Evolutionary conservation across 2,888 invertebrate genomes (phyloP).

Genomic region (Rhabditoides inermis): DNA sequence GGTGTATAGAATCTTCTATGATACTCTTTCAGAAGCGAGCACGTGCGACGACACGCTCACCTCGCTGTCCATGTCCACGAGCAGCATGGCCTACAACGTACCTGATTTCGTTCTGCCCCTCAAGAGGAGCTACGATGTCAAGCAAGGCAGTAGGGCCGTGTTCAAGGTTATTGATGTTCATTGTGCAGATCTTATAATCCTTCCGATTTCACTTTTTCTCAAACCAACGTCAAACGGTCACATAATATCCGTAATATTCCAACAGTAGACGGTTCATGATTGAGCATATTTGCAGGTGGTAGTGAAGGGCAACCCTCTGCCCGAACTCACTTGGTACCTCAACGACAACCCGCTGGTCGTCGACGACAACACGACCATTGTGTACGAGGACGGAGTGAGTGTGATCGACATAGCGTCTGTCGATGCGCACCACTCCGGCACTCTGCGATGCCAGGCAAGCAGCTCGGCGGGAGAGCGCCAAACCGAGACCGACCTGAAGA

Average conservation of each 20-base stretch:
- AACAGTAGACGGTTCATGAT: no score
- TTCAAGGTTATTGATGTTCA: constrained; percentile 19
- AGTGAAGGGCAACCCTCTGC: constrained; percentile 36
- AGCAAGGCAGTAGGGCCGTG: constrained; percentile 11
- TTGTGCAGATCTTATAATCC: no score
- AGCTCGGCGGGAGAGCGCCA: constrained; percentile 25
- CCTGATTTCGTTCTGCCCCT: constrained; percentile 27
- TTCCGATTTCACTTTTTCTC: no score
- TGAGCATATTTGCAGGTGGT: constrained; percentile 5
- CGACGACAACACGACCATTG: constrained; percentile 5
- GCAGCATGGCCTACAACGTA: constrained; percentile 28
- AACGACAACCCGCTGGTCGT: constrained; percentile 22
- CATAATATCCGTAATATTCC: no score
- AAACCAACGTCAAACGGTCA: no score
- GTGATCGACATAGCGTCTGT: constrained; percentile 14
- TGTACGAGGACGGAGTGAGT: constrained; percentile 30
- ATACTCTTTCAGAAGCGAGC: constrained; percentile 32
- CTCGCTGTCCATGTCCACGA: constrained; percentile 26
- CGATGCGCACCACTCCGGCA: constrained; percentile 16
- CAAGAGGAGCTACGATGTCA: constrained; percentile 18
- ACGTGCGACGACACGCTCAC: constrained; percentile 37
- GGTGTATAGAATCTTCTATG: no score
- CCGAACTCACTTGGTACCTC: constrained; percentile 30
- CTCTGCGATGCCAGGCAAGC: constrained; percentile 19
- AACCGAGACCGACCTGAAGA: constrained; percentile 9